phyloP scores from a whole-genome alignment of 2,797 vertebrate genomes.

The Hydrophis major region DNA sequence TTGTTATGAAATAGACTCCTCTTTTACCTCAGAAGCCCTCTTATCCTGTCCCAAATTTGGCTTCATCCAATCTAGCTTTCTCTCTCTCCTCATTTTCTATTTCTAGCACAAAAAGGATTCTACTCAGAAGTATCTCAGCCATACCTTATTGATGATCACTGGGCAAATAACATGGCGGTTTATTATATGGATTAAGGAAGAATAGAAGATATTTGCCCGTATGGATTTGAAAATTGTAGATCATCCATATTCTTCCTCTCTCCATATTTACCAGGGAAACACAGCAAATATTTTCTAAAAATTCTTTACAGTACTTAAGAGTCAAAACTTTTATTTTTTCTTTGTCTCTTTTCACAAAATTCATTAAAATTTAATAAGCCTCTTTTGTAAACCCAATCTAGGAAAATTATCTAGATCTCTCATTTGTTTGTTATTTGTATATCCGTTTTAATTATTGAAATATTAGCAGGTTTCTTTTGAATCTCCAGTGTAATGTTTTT shows the following conservation, averaged over 20 bases:
- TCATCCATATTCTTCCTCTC: not conserved
- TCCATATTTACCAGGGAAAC: not conserved
- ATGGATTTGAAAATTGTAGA: conserved; percentile 12
- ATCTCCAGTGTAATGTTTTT: not conserved
- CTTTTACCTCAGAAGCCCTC: conserved; percentile 62
- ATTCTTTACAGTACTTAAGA: not conserved
- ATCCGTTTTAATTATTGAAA: not conserved
- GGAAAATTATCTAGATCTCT: not conserved
- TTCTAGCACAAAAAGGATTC: conserved; percentile 58
- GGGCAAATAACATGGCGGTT: conserved; percentile 38
- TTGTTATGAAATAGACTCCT: conserved; percentile 67
- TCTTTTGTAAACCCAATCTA: not conserved
- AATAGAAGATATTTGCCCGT: conserved; percentile 16
- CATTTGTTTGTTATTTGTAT: not conserved
- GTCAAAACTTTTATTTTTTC: not conserved
- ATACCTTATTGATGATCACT: conserved; percentile 32
- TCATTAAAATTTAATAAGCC: not conserved
- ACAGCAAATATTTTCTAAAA: not conserved
- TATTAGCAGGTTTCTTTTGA: not conserved
- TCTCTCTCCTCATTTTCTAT: conserved; percentile 57
- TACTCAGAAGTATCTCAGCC: conserved; percentile 46
- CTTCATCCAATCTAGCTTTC: conserved; percentile 53
- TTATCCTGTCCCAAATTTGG: conserved; percentile 60
- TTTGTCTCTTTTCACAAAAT: not conserved
- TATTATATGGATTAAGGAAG: conserved; percentile 18